Percentiles rank a stretch among this genome's conserved stretches.
Conservation (phyloP, 64 coral and sea anemone genomes). For the Stichodactyla helianthus region DNA sequence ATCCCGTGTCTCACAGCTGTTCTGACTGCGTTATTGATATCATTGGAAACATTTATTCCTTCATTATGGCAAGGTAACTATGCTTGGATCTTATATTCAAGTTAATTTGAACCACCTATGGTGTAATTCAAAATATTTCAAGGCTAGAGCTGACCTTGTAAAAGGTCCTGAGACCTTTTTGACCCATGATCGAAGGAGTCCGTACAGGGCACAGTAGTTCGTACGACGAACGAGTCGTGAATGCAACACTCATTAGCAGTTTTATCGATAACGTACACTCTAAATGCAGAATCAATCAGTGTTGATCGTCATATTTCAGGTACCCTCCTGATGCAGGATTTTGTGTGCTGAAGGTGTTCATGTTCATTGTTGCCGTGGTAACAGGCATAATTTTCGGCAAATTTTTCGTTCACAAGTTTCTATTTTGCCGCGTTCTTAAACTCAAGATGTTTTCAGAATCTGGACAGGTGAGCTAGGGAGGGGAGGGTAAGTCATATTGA, state of each 20-base stretch:
- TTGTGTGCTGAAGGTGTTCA: slow-evolving; percentile 63
- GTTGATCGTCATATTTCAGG: slow-evolving; percentile 23
- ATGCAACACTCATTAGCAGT: background rate
- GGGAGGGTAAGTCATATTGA: too few species aligned
- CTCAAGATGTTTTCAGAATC: slow-evolving; percentile 77
- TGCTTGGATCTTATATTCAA: background rate
- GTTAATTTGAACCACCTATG: background rate
- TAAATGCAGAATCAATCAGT: background rate
- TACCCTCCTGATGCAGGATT: slow-evolving; percentile 66
- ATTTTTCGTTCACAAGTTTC: slow-evolving; percentile 73
- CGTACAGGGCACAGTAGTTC: too few species aligned
- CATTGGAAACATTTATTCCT: slow-evolving; percentile 84
- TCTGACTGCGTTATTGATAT: slow-evolving; percentile 80
- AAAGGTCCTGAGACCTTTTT: too few species aligned
- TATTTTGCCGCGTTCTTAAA: slow-evolving; percentile 71
- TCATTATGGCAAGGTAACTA: slow-evolving; percentile 66
- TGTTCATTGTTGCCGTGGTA: slow-evolving; percentile 47
- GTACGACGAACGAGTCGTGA: too few species aligned
- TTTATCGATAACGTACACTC: background rate
- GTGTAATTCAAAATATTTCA: too few species aligned
- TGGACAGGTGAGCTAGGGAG: slow-evolving; percentile 31
- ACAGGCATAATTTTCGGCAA: slow-evolving; percentile 69
- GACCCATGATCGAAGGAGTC: too few species aligned
- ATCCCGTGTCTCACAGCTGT: slow-evolving; percentile 85
- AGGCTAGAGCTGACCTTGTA: too few species aligned